These are phyloP conservation scores for Oxycera nigricornis DNA, from an alignment of 2,888 invertebrate species.

Conservation along the genomic window DNA sequence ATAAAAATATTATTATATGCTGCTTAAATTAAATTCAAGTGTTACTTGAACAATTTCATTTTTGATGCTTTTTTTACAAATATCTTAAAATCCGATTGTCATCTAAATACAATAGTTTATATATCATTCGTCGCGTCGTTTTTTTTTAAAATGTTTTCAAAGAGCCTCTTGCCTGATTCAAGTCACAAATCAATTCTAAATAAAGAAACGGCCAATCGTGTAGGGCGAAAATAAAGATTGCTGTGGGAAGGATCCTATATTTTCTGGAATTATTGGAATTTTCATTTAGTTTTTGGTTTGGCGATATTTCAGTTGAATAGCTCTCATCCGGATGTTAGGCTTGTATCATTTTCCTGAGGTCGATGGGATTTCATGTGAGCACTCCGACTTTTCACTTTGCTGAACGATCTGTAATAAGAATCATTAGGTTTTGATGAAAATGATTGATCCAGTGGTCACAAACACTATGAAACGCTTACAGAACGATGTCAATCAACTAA, in stretches of 20 bases:
- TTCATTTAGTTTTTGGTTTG: not conserved
- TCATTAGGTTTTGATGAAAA: no score
- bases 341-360: conserved; percentile 78
- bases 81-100: conserved; percentile 44
- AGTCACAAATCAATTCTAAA: no score
- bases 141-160: conserved; percentile 24
- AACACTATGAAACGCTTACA: no score
- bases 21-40: conserved; percentile 13
- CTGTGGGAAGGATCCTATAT: not conserved
- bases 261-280: not conserved
- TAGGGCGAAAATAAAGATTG: not conserved
- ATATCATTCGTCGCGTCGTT: conserved; percentile 30
- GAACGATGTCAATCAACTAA: no score
- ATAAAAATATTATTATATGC: conserved; percentile 30
- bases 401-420: conserved; percentile 84
- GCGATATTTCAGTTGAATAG: conserved; percentile 20
- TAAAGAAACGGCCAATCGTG: not conserved
- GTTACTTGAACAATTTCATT: conserved; percentile 14
- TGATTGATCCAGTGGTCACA: no score
- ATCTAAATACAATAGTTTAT: conserved; percentile 46
- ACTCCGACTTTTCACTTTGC: conserved; percentile 98
- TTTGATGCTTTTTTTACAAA: conserved; percentile 20
- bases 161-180: no score
- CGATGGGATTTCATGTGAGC: conserved; percentile 99
- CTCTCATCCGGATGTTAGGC: conserved; percentile 26